A percentile compares a stretch with the other conserved stretches of the same genome.
Evolutionary conservation across 2,888 invertebrate genomes (phyloP).

Genomic region (Chrysomela aeneicollis): DNA sequence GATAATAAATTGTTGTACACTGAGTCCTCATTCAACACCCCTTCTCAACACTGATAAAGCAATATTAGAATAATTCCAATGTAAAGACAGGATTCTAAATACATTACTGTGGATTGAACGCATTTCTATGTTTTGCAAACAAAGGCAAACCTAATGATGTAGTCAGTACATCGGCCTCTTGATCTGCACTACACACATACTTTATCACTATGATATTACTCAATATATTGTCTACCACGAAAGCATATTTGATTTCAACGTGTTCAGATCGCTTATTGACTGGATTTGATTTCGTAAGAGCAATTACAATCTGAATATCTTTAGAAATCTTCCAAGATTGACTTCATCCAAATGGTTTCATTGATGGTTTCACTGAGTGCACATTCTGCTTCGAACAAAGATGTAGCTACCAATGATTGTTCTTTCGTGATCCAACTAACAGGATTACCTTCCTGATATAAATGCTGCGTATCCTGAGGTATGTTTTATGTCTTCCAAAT

Average conservation of each 20-base stretch:
- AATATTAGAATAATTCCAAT: too few relatives aligned
- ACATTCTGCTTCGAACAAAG: background rate
- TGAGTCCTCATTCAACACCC: too few relatives aligned
- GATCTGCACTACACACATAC: constrained; percentile 1
- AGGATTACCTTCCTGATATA: background rate
- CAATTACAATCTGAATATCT: background rate
- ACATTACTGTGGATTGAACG: too few relatives aligned
- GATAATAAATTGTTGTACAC: too few relatives aligned
- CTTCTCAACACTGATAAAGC: too few relatives aligned
- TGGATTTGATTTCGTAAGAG: constrained; percentile 5
- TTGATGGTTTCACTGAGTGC: background rate
- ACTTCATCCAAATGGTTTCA: background rate
- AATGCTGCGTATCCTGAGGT: background rate
- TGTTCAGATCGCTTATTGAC: constrained; percentile 4
- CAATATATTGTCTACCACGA: background rate
- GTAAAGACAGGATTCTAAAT: too few relatives aligned
- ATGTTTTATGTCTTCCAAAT: background rate
- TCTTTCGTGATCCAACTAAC: background rate
- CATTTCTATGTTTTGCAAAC: too few relatives aligned
- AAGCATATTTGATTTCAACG: background rate
- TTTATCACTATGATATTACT: background rate
- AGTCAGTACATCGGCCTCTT: constrained; percentile 3
- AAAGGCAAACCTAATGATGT: background rate
- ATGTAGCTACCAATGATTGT: background rate
- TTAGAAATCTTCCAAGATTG: background rate